These are phyloP conservation scores for Strix aluco DNA, from an alignment of 2,113 vertebrate genomes.

Conservation along the genomic window DNA sequence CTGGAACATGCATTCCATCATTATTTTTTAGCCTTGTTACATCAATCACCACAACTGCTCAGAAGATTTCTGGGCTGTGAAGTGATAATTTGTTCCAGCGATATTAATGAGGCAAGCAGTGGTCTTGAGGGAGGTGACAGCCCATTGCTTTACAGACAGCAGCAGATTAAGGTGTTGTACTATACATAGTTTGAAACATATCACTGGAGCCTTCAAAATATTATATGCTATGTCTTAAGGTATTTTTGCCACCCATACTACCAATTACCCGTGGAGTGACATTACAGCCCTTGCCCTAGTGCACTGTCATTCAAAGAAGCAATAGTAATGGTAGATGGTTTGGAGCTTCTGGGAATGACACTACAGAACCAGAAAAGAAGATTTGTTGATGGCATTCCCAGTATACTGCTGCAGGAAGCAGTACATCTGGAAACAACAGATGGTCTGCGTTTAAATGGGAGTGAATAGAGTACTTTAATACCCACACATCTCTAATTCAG, in stretches of 20 bases:
- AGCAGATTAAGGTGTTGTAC: conserved; percentile 68
- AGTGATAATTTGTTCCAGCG: conserved; percentile 83
- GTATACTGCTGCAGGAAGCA: conserved; percentile 61
- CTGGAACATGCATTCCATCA: conserved; percentile 80
- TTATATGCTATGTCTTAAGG: neutral
- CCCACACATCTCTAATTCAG: conserved; percentile 73
- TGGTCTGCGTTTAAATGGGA: conserved; percentile 73
- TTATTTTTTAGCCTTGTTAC: conserved; percentile 84
- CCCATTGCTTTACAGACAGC: conserved; percentile 70
- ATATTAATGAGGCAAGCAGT: conserved; percentile 83
- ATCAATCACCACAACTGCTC: conserved; percentile 81
- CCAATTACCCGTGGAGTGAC: neutral
- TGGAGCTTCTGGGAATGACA: conserved; percentile 39
- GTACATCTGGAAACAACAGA: conserved; percentile 82
- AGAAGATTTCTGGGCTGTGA: conserved; percentile 80
- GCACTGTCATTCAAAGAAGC: neutral
- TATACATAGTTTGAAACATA: conserved; percentile 13
- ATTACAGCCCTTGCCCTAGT: neutral
- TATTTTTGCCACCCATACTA: conserved; percentile 2
- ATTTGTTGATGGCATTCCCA: conserved; percentile 49
- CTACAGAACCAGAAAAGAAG: neutral
- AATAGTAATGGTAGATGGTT: neutral
- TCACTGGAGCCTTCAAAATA: conserved; percentile 16
- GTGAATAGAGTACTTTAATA: conserved; percentile 75
- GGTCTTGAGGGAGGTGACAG: conserved; percentile 79